A percentile compares a stretch with the other conserved stretches of the same genome.
These are phyloP conservation scores for Eucera pruinosa DNA, from an alignment of 2,888 invertebrate genomes.

Conservation along the genomic window DNA sequence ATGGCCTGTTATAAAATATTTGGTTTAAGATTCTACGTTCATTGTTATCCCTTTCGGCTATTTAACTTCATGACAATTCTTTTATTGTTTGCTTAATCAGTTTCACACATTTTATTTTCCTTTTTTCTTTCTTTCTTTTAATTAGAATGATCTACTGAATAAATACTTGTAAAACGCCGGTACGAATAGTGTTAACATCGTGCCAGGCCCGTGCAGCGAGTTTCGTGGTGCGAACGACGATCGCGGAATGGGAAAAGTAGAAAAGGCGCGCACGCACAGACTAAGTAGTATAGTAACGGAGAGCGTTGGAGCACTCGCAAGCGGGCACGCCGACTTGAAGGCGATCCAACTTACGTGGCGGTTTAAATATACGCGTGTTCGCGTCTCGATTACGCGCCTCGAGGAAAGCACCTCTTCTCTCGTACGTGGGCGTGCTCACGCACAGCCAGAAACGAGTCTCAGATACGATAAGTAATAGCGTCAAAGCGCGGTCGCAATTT, in stretches of 20 bases:
- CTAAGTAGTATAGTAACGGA: too few species aligned
- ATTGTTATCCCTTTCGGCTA: too few species aligned
- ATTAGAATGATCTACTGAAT: too few species aligned
- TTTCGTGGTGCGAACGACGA: slow-evolving; percentile 38
- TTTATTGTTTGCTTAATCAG: too few species aligned
- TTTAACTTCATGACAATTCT: too few species aligned
- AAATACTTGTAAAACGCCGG: too few species aligned
- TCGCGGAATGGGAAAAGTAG: slow-evolving; percentile 21
- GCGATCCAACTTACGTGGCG: slow-evolving; percentile 68
- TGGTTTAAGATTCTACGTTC: too few species aligned
- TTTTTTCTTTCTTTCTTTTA: too few species aligned
- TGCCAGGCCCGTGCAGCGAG: too few species aligned
- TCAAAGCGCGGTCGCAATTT: slow-evolving; percentile 42
- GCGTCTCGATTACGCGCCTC: slow-evolving; percentile 67
- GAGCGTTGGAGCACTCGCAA: neutral
- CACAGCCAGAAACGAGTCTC: slow-evolving; percentile 43
- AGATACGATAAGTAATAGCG: slow-evolving; percentile 44
- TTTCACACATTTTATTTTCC: too few species aligned
- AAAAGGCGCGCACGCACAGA: neutral
- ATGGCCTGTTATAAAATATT: too few species aligned
- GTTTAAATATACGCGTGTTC: slow-evolving; percentile 70
- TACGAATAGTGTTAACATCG: too few species aligned
- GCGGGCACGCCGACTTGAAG: slow-evolving; percentile 57
- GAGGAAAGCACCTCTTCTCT: slow-evolving; percentile 50
- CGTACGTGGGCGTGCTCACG: slow-evolving; percentile 40